Percentiles rank a stretch among this genome's conserved stretches.
These are phyloP conservation scores for Paragorgia papillata DNA, from an alignment of 92 coral and sea anemone species.

Conservation along the genomic window DNA sequence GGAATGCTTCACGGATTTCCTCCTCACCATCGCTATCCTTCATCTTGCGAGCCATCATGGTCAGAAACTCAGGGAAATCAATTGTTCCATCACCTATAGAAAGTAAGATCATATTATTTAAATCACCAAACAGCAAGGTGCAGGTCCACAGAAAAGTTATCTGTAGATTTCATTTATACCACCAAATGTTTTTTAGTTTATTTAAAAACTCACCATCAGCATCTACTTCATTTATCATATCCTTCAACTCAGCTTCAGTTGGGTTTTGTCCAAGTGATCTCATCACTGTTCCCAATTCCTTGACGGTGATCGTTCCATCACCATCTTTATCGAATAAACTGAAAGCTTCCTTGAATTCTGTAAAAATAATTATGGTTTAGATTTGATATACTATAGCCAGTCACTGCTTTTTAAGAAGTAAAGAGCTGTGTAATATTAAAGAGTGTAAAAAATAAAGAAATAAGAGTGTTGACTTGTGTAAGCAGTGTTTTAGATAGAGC, in stretches of 20 bases:
- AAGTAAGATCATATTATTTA: background rate
- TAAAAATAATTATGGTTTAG: too few relatives aligned
- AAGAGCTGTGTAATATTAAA: too few relatives aligned
- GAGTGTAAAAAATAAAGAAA: too few relatives aligned
- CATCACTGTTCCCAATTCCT: constrained; percentile 45
- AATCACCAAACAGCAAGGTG: too few relatives aligned
- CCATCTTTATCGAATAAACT: constrained; percentile 53
- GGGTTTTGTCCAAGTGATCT: constrained; percentile 42
- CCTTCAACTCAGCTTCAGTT: constrained; percentile 34
- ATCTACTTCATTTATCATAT: constrained; percentile 53
- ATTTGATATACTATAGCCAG: background rate
- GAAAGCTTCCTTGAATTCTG: constrained; percentile 22
- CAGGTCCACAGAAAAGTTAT: too few relatives aligned
- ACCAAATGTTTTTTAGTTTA: background rate
- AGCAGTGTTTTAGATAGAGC: too few relatives aligned
- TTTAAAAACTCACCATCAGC: constrained; percentile 28
- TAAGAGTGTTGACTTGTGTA: too few relatives aligned
- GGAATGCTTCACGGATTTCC: constrained; percentile 80
- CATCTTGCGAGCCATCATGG: constrained; percentile 84
- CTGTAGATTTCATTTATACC: too few relatives aligned
- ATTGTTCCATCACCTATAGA: constrained; percentile 68
- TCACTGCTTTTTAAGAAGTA: too few relatives aligned
- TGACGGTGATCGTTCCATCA: constrained; percentile 44
- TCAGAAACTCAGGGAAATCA: constrained; percentile 74
- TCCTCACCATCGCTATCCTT: constrained; percentile 73